Evolutionary conservation across 2,113 vertebrate genomes (phyloP).

Genomic region (Saguinus midas): DNA sequence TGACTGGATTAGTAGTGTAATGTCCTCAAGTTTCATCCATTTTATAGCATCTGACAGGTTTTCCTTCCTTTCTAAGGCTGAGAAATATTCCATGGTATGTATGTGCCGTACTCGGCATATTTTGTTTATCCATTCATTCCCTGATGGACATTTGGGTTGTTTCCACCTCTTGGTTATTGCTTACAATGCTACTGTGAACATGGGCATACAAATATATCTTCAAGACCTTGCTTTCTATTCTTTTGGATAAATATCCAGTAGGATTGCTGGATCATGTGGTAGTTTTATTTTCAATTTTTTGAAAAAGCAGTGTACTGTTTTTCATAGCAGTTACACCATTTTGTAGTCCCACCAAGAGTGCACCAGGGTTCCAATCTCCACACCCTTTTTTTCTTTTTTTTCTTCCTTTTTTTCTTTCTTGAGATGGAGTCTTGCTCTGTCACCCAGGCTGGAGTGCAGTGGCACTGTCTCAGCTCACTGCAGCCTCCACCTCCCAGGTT

Average conservation of each 20-base stretch:
- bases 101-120: background rate
- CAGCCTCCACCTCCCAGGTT: no score
- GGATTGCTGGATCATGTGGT: background rate
- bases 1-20: background rate
- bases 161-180: background rate
- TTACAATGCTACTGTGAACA: background rate
- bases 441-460: no score
- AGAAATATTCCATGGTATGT: background rate
- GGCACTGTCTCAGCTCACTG: no score
- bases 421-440: no score
- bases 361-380: background rate
- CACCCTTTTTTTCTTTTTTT: no score
- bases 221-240: background rate
- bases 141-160: background rate
- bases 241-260: background rate
- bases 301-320: background rate
- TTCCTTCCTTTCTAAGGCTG: background rate
- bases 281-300: background rate
- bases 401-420: no score
- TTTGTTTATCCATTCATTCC: background rate
- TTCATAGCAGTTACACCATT: background rate
- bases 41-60: background rate
- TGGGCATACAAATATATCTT: background rate
- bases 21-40: background rate
- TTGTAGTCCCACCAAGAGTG: background rate